Evolutionary conservation across 2,888 invertebrate genomes (phyloP), one percentile per base, ranked within the genome.

Genomic region (Platycheirus albimanus): DNA sequence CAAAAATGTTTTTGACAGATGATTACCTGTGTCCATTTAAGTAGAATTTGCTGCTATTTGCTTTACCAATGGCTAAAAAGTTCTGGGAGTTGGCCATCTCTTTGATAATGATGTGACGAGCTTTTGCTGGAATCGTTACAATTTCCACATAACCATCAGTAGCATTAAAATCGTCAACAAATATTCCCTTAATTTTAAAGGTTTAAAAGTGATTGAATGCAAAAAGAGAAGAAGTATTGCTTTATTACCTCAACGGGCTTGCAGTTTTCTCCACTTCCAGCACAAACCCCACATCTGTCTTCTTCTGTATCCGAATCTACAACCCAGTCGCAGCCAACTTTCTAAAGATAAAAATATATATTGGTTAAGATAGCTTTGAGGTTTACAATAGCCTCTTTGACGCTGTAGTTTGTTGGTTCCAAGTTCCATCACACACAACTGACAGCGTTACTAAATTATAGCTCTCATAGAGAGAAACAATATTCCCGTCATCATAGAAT

Each of bases 271-370:
- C 96, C 96, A 88, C 95, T 94, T 4, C 97, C 97, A 86, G 95
- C 95, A 88, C 97, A 97, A 61, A 96, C 92, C 5, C 97, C 97
- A 89, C 97, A 97, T 52, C 94, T 93, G 90, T 97, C 97, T 87
- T 96, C 96, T 86, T 94, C 93, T 30, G 94, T 93, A 64, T 93
- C 93, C 0, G 97, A 97, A 88, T 95, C 95, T 54, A 97, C 94
- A 66, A 93, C 91, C 96, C 97, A 97, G 91, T 97, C 97, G 91
- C 97, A 97, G n/a, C 97, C 96, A 64, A 97, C 95, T 91, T 94
- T 95, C 95, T 97, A 92, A 87, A 93, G 92, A 85, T 92, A 91
- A 85, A 92, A 92, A 28, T 7, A 47, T n/a, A 10, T 3, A 49
- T 30, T n/a, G 3, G 7, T 6, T 15, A 36, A 2, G 5, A 13